Conservation (phyloP, 2,113 vertebrate species). For the Rhabdomys dilectus region DNA sequence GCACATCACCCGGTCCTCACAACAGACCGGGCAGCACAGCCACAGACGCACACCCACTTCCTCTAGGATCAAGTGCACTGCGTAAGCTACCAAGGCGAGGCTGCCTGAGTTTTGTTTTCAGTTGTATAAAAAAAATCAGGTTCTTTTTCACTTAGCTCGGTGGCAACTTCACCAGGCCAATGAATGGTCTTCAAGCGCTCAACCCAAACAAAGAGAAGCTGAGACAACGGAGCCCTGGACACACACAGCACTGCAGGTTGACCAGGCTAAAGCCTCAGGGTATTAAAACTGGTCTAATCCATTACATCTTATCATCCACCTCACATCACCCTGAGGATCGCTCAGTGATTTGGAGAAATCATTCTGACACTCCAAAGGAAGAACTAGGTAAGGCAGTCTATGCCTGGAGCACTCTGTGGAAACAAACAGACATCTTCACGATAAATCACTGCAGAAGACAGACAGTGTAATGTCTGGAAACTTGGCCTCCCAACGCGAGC, state of each 20-base stretch:
- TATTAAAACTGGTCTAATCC: conserved; percentile 11
- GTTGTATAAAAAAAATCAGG: conserved; percentile 39
- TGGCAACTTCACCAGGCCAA: background rate
- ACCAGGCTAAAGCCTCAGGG: background rate
- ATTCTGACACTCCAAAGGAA: conserved; percentile 11
- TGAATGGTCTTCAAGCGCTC: conserved; percentile 6
- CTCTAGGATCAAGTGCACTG: conserved; percentile 49
- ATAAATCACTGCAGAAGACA: conserved; percentile 40
- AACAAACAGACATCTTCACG: conserved; percentile 14
- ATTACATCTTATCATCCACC: background rate
- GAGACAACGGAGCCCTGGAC: background rate
- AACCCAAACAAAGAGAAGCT: conserved; percentile 25
- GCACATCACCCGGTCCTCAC: background rate
- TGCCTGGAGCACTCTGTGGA: conserved; percentile 9
- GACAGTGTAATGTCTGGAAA: background rate
- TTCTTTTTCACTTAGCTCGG: conserved; percentile 26
- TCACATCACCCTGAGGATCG: conserved; percentile 16
- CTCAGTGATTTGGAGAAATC: conserved; percentile 35
- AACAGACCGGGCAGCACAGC: background rate
- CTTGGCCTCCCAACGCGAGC: background rate
- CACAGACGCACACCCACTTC: background rate
- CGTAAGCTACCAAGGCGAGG: conserved; percentile 43
- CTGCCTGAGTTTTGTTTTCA: conserved; percentile 43
- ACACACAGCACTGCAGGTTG: background rate
- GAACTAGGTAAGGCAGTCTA: background rate